Conservation (phyloP, 2,888 invertebrate species). For the Aquatica leii region DNA sequence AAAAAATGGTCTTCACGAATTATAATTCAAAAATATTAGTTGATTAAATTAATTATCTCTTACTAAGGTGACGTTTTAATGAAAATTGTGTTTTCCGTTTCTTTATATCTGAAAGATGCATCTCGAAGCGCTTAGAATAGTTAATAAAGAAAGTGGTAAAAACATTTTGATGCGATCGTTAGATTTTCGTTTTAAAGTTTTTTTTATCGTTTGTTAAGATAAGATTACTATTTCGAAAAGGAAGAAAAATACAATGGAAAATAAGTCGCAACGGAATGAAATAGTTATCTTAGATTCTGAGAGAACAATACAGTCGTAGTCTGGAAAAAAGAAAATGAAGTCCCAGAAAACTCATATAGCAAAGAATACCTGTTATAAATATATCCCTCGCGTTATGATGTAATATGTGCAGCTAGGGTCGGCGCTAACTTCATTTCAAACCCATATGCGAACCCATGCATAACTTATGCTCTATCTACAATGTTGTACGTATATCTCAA, state of each 20-base stretch:
- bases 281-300: conserved; percentile 17
- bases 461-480: conserved; percentile 46
- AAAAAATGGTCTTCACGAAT: no score
- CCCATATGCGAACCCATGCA: conserved; percentile 49
- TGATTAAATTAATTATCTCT: no score
- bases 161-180: no score
- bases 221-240: background rate
- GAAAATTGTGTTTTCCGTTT: no score
- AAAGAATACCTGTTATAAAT: conserved; percentile 35
- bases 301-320: conserved; percentile 18
- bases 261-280: background rate
- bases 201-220: no score
- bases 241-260: background rate
- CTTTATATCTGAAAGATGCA: no score
- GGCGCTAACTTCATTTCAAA: conserved; percentile 47
- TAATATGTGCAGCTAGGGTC: conserved; percentile 42
- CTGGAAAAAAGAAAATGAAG: conserved; percentile 27
- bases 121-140: no score
- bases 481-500: conserved; percentile 40
- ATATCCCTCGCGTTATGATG: conserved; percentile 39
- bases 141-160: no score
- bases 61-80: no score
- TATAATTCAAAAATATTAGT: no score
- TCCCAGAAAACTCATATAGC: conserved; percentile 34
- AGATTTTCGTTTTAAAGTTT: no score